These are phyloP conservation scores for Danio tinwini DNA, from an alignment of 2,797 vertebrate species.

Conservation along the genomic window DNA sequence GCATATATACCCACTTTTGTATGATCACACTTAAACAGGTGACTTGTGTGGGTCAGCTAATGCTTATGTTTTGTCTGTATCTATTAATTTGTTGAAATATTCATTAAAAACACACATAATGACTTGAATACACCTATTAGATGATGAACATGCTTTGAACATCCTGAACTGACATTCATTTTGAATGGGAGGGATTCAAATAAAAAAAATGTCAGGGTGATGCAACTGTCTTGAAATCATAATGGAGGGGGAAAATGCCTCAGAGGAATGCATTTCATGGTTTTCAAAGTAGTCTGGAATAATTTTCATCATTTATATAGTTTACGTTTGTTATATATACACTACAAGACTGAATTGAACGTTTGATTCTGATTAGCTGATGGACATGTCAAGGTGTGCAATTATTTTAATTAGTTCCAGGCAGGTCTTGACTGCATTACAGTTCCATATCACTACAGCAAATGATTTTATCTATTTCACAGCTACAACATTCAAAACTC, in stretches of 20 bases:
- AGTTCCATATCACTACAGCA: too few relatives aligned
- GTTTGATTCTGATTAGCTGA: too few relatives aligned
- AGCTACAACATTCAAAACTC: too few relatives aligned
- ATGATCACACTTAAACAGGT: neutral
- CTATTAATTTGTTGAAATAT: neutral
- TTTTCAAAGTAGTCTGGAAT: neutral
- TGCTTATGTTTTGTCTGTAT: neutral
- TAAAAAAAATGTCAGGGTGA: neutral
- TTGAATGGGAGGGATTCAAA: neutral
- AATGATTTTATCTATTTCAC: too few relatives aligned
- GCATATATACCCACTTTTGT: neutral
- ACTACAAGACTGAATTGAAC: neutral
- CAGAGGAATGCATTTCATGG: neutral
- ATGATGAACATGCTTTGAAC: slow-evolving; percentile 1
- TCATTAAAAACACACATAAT: neutral
- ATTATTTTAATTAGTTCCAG: too few relatives aligned
- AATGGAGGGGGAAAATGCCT: neutral
- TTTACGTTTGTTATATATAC: neutral
- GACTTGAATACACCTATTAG: neutral
- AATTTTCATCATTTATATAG: neutral
- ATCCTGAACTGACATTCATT: neutral
- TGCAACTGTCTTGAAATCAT: slow-evolving; percentile 19
- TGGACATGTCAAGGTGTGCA: too few relatives aligned
- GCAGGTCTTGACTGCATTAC: too few relatives aligned
- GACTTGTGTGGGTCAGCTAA: neutral